Conservation (phyloP, 2,888 invertebrate genomes). For the Heliconius charithonia region DNA sequence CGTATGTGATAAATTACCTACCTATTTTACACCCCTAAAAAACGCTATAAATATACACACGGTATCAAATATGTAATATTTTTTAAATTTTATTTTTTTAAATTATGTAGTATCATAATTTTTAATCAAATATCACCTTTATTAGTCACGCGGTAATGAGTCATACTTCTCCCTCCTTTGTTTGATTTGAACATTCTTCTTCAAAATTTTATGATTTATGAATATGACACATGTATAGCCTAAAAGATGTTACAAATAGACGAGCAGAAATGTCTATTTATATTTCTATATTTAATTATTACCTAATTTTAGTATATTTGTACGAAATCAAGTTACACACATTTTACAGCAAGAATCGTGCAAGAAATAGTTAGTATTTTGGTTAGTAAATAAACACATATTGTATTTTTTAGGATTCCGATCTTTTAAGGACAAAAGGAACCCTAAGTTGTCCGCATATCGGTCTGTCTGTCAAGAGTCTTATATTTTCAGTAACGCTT, state of each 20-base stretch:
- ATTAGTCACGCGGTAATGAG: not conserved
- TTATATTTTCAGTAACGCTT: no score
- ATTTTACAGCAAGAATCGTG: not conserved
- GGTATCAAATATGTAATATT: not conserved
- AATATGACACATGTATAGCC: constrained; percentile 18
- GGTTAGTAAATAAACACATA: not conserved
- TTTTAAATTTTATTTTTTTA: not conserved
- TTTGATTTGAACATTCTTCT: not conserved
- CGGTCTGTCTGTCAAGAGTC: no score
- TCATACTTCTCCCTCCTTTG: constrained; percentile 1
- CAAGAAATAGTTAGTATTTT: not conserved
- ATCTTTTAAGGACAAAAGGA: no score
- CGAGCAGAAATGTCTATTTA: not conserved
- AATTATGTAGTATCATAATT: not conserved
- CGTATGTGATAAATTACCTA: not conserved
- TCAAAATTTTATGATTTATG: not conserved
- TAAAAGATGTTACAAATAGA: not conserved
- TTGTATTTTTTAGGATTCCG: not conserved
- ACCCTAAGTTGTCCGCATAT: no score
- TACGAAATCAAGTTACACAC: constrained; percentile 5
- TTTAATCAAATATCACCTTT: not conserved
- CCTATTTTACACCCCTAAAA: not conserved
- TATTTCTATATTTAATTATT: not conserved
- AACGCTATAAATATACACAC: not conserved
- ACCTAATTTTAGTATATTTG: not conserved